Conservation (phyloP, 2,888 invertebrate species). For the Polia nebulosa region DNA sequence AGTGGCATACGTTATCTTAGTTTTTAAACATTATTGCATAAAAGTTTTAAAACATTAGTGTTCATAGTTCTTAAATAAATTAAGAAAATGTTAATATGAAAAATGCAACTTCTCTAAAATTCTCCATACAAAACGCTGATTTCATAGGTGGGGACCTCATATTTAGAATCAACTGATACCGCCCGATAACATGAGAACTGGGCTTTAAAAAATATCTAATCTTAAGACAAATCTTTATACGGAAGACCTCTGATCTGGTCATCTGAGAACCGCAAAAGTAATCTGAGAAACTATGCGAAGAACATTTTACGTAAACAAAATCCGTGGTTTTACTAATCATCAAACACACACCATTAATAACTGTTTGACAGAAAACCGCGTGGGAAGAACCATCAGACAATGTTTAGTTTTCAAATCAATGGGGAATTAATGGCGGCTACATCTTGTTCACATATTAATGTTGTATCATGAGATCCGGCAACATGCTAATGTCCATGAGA, state of each 20-base stretch:
- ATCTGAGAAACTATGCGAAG: conserved; percentile 28
- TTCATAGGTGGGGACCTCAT: too few relatives aligned
- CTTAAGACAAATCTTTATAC: conserved; percentile 33
- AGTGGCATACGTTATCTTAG: too few relatives aligned
- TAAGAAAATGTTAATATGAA: too few relatives aligned
- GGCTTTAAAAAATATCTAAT: too few relatives aligned
- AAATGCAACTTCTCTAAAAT: too few relatives aligned
- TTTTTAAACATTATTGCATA: too few relatives aligned
- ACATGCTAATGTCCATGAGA: conserved; percentile 54
- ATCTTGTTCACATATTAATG: too few relatives aligned
- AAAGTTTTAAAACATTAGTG: too few relatives aligned
- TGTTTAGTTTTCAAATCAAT: conserved; percentile 55
- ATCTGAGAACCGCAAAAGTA: conserved; percentile 8
- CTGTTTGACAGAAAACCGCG: conserved; percentile 42
- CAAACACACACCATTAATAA: conserved; percentile 36
- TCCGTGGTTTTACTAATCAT: conserved; percentile 42
- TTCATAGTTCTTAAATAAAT: too few relatives aligned
- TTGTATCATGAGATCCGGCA: conserved; percentile 41
- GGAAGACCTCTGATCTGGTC: conserved; percentile 40
- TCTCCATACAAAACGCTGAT: too few relatives aligned
- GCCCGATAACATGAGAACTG: too few relatives aligned
- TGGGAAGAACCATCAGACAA: conserved; percentile 47
- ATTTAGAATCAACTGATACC: too few relatives aligned
- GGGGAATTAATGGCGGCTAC: conserved; percentile 47
- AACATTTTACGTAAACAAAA: conserved; percentile 41